Evolutionary conservation across 2,113 vertebrate species (phyloP), one percentile per base, ranked within the genome.

Genomic region (Sceloporus undulatus): DNA sequence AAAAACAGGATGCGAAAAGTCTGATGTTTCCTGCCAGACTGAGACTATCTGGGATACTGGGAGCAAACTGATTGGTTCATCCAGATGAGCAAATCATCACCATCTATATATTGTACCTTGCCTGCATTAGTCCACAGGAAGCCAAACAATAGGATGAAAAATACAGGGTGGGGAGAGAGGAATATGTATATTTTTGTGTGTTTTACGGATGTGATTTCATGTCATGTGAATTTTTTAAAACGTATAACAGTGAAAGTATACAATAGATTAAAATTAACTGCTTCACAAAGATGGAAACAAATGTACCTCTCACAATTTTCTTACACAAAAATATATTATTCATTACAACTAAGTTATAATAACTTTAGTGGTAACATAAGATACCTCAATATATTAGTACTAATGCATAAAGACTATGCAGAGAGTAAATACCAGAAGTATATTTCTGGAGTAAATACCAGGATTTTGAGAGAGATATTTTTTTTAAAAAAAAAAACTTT

Each of bases 1-100:
- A 95, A 95, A 79, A 96, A 96, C 94, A 96, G 95, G 95, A 95
- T 94, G 93, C 23, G 0, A 93, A 92, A 92, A 90, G 85, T 40
- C 77, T 78, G 1, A 0, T 75, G 90, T 54, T 97, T 97, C 97
- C 97, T 96, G 93, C 92, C 92, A 79, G 1, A 6, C 88, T 25
- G 71, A 85, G 89, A 79, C 83, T 95, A 93, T 80, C 81, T 78
- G 11, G 92, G 91, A 92, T 13, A 88, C 48, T 40, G 65, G 84
- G 79, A 86, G 87, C 3, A 14, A 88, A 52, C 40, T 90, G 88
- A 96, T 94, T 95, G 94, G 95, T 78, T 74, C 87, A 62, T 83
- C 38, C 84, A 66, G 84, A 74, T 27, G 79, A 0, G 0, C 3
- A 85, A 0, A 84, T 82, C 71, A 90, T 88, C 92, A 87, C 84